Conservation (phyloP, 2,888 invertebrate genomes). For the Bibio marci region DNA sequence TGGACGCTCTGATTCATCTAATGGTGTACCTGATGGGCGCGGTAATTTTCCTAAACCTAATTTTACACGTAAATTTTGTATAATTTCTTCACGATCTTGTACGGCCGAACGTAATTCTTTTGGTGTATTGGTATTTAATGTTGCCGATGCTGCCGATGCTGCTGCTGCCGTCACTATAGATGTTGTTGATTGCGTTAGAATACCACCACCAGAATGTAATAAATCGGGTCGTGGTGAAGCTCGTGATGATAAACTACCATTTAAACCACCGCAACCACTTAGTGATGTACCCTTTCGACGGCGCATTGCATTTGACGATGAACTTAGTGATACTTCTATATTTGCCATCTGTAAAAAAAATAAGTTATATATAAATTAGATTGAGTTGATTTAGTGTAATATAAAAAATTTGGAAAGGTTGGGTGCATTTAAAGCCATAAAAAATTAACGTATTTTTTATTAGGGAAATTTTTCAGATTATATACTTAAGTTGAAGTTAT, state of each 20-base stretch:
- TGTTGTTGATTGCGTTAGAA: constrained; percentile 4
- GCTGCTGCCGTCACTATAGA: constrained; percentile 19
- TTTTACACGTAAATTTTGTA: constrained; percentile 41
- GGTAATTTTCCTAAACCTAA: constrained; percentile 25
- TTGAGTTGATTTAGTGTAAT: background rate
- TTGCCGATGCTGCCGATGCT: constrained; percentile 7
- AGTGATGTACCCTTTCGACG: constrained; percentile 31
- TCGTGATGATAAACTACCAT: constrained; percentile 9
- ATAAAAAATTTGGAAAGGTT: background rate
- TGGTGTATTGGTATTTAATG: constrained; percentile 20
- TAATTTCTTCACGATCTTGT: constrained; percentile 65
- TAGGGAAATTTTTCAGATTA: no score
- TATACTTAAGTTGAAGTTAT: no score
- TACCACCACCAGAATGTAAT: no score
- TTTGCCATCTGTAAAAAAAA: constrained; percentile 52
- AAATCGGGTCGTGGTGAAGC: constrained; percentile 15
- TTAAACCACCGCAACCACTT: constrained; percentile 7
- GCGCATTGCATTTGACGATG: constrained; percentile 35
- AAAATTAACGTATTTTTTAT: no score
- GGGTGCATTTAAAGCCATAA: background rate
- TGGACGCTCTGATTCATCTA: constrained; percentile 35
- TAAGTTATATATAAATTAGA: background rate
- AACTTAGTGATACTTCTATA: constrained; percentile 62
- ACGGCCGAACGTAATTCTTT: constrained; percentile 54
- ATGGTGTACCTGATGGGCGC: constrained; percentile 28